These are phyloP conservation scores for Rhyacophila evoluta DNA, from an alignment of 2,888 invertebrate species.

Conservation along the genomic window DNA sequence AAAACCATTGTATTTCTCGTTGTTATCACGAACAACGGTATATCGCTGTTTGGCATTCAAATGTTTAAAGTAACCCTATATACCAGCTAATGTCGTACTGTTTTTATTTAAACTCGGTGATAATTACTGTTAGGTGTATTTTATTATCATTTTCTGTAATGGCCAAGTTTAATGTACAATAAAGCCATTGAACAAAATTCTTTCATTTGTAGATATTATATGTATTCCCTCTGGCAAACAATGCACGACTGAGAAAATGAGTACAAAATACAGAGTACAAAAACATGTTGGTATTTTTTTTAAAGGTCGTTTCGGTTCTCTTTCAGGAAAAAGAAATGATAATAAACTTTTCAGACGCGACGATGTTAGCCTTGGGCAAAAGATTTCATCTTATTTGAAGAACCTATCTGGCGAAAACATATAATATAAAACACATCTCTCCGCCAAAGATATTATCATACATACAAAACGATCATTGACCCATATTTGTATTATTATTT, in stretches of 20 bases:
- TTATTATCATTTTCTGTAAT: neutral
- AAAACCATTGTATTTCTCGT: too few relatives aligned
- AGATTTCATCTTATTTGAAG: neutral
- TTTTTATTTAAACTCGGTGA: neutral
- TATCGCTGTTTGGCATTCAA: too few relatives aligned
- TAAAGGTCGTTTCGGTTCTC: neutral
- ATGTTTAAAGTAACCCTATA: too few relatives aligned
- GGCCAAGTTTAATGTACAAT: neutral
- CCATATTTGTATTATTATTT: neutral
- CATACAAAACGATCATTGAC: neutral
- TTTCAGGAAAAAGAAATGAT: conserved; percentile 1
- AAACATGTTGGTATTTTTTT: conserved; percentile 12
- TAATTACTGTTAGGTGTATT: neutral
- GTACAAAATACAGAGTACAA: neutral
- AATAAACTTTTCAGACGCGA: conserved; percentile 14
- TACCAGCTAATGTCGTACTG: too few relatives aligned
- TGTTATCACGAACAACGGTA: too few relatives aligned
- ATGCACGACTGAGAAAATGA: neutral
- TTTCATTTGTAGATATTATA: conserved; percentile 18
- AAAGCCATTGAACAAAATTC: neutral
- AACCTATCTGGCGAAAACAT: neutral
- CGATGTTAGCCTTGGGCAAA: neutral
- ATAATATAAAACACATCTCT: too few relatives aligned
- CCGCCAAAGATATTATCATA: neutral
- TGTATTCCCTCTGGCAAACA: neutral